A percentile compares a stretch with the other conserved stretches of the same genome.
phyloP scores from a whole-genome alignment of 2,113 vertebrate genomes.

The Serranochromis macrocephalus region DNA sequence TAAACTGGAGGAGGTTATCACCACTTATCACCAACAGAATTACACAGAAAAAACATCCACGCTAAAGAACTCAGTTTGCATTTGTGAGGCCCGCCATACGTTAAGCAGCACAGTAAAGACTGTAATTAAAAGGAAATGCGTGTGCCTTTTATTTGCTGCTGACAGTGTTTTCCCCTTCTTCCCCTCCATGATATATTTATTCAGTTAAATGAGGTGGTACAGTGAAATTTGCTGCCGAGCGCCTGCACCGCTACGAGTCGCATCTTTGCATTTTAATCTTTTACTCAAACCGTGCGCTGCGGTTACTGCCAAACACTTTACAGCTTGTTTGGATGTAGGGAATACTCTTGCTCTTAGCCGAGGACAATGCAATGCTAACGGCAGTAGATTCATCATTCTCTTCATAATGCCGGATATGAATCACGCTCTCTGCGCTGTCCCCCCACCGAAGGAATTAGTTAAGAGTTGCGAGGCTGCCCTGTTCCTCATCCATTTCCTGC shows the following conservation, averaged over 20 bases:
- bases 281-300: neutral
- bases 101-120: neutral
- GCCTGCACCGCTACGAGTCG: neutral
- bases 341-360: neutral
- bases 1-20: neutral
- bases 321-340: conserved; percentile 10
- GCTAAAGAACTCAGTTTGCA: neutral
- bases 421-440: conserved; percentile 36
- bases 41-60: neutral
- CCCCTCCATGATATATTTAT: neutral
- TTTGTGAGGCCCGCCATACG: neutral
- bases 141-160: neutral
- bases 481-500: conserved; percentile 11
- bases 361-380: conserved; percentile 24
- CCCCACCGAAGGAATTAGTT: conserved; percentile 46
- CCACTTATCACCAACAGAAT: neutral
- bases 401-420: conserved; percentile 47
- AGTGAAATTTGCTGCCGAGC: neutral
- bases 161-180: neutral
- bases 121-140: neutral
- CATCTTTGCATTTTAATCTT: neutral
- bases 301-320: neutral
- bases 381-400: conserved; percentile 50
- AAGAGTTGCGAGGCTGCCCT: conserved; percentile 38
- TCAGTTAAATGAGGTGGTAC: neutral